These are phyloP conservation scores for Enteromius thamalakanensis DNA, from an alignment of 2,797 vertebrate species.

Conservation along the genomic window DNA sequence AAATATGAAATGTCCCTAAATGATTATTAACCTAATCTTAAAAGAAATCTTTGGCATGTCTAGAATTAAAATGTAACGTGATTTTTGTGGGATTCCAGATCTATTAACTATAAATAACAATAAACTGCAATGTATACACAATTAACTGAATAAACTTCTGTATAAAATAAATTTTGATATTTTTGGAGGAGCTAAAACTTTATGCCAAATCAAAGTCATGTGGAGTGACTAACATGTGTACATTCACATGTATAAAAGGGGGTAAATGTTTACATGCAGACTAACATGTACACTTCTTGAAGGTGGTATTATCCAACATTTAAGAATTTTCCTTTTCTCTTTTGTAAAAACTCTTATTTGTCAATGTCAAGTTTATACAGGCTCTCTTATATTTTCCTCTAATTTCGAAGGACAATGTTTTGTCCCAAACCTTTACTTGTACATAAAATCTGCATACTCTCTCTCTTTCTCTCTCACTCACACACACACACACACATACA, in stretches of 20 bases:
- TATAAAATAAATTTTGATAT: background rate
- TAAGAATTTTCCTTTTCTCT: background rate
- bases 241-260: too few relatives aligned
- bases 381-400: background rate
- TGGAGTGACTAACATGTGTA: background rate
- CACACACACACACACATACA: background rate
- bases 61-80: background rate
- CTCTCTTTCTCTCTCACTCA: background rate
- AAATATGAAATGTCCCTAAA: too few relatives aligned
- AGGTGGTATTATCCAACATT: too few relatives aligned
- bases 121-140: background rate
- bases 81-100: background rate
- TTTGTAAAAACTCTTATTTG: background rate
- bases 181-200: background rate
- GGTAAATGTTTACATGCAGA: background rate
- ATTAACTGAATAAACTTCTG: background rate
- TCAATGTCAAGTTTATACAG: background rate
- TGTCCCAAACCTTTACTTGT: background rate
- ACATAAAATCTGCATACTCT: background rate
- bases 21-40: background rate
- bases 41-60: background rate
- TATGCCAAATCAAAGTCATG: background rate
- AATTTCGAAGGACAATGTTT: background rate
- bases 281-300: too few relatives aligned
- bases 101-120: background rate